Evolutionary conservation across 2,888 invertebrate species (phyloP).

Genomic region (Ceramica pisi): DNA sequence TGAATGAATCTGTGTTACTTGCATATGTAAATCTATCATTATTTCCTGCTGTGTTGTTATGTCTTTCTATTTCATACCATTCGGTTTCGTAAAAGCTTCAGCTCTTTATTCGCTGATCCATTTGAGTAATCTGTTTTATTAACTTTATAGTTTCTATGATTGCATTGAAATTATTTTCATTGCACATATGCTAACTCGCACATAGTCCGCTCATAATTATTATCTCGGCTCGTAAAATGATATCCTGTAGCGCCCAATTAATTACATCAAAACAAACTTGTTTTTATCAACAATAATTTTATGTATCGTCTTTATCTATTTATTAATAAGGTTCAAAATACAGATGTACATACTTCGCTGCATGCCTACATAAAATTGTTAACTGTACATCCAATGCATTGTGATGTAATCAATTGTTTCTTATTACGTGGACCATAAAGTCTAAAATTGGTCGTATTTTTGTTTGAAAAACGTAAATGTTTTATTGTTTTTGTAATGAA

Average conservation of each 20-base stretch:
- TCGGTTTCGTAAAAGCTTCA: slow-evolving; percentile 12
- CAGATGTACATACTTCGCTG: slow-evolving; percentile 19
- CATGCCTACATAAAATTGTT: slow-evolving; percentile 36
- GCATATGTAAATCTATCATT: neutral
- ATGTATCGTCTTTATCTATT: slow-evolving; percentile 25
- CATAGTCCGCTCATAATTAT: slow-evolving; percentile 69
- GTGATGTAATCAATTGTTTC: slow-evolving; percentile 57
- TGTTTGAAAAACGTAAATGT: slow-evolving; percentile 61
- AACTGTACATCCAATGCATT: slow-evolving; percentile 43
- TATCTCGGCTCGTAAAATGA: slow-evolving; percentile 75
- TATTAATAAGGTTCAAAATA: slow-evolving; percentile 66
- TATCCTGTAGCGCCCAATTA: slow-evolving; percentile 77
- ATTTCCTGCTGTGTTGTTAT: slow-evolving; percentile 1
- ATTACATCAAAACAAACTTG: slow-evolving; percentile 69
- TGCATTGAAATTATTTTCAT: slow-evolving; percentile 57
- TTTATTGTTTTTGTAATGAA: slow-evolving; percentile 72
- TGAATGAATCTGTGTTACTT: neutral
- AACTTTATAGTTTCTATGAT: slow-evolving; percentile 42
- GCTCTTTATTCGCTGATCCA: slow-evolving; percentile 20
- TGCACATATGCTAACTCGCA: slow-evolving; percentile 53
- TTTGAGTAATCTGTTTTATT: slow-evolving; percentile 36
- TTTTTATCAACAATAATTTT: slow-evolving; percentile 1
- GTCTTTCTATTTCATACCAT: neutral
- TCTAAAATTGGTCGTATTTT: slow-evolving; percentile 59
- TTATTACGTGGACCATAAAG: slow-evolving; percentile 62